Evolutionary conservation across 1,140 invertebrate species (phyloP).

Genomic region (Drosophila paulistorum): DNA sequence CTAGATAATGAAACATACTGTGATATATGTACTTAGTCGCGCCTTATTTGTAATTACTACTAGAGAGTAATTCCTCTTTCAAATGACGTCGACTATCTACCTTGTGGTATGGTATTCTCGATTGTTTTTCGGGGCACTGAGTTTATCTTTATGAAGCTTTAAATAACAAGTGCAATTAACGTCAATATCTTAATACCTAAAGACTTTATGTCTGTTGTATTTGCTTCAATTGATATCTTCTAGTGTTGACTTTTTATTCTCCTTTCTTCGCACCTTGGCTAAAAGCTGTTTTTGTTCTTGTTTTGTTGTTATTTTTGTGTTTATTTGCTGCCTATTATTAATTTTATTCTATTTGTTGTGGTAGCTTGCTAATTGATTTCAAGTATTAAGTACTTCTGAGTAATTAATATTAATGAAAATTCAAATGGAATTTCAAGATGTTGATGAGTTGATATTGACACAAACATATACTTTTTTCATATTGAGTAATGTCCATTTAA

Average conservation of each 20-base stretch:
- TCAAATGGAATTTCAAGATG: not conserved
- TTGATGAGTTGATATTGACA: too few species aligned
- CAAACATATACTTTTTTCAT: too few species aligned
- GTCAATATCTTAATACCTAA: not conserved
- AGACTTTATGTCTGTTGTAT: not conserved
- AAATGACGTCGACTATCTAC: conserved; percentile 14
- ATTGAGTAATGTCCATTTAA: too few species aligned
- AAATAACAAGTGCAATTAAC: conserved; percentile 13
- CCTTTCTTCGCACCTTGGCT: not conserved
- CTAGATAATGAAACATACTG: not conserved
- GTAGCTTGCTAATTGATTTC: conserved; percentile 7
- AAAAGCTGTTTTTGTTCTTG: not conserved
- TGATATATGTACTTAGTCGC: not conserved
- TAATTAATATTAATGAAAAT: conserved; percentile 8
- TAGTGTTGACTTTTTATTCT: not conserved
- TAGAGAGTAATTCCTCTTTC: conserved; percentile 4
- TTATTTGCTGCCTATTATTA: not conserved
- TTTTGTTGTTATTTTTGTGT: not conserved
- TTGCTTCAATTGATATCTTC: conserved; percentile 6
- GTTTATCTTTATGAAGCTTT: conserved; percentile 14
- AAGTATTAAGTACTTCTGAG: conserved; percentile 10
- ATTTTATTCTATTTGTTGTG: not conserved
- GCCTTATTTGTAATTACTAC: conserved; percentile 4
- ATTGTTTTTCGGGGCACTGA: conserved; percentile 1
- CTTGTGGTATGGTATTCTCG: conserved; percentile 25